phyloP scores from a whole-genome alignment of 2,888 invertebrate species.

The Alentia gelatinosa region DNA sequence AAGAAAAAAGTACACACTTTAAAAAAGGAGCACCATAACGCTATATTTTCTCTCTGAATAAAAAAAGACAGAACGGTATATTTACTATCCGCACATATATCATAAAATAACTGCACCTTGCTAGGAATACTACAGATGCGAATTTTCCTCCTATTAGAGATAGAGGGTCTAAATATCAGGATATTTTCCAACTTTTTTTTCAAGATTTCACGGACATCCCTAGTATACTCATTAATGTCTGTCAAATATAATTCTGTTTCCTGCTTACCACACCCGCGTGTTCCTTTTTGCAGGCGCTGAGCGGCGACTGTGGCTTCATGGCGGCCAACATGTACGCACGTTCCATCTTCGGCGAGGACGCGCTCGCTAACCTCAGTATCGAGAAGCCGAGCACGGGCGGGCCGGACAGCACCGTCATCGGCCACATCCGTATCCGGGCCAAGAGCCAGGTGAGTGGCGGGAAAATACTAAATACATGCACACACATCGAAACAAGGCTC shows the following conservation, averaged over 20 bases:
- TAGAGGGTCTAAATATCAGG: neutral
- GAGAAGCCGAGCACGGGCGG: constrained; percentile 86
- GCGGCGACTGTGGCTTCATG: constrained; percentile 99
- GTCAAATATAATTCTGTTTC: no score
- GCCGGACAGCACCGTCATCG: constrained; percentile 91
- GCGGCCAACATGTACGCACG: constrained; percentile 99
- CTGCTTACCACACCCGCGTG: neutral
- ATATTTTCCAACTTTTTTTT: neutral
- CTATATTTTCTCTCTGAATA: no score
- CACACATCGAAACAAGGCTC: neutral
- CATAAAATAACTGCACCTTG: no score
- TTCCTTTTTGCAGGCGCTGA: constrained; percentile 86
- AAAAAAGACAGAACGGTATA: no score
- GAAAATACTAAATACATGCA: no score
- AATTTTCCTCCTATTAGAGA: no score
- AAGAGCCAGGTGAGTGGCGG: constrained; percentile 95
- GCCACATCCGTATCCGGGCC: constrained; percentile 98
- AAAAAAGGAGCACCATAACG: no score
- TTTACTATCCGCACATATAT: no score
- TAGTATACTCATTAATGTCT: no score
- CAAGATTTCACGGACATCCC: no score
- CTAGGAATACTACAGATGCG: no score
- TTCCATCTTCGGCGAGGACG: constrained; percentile 97
- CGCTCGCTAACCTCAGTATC: constrained; percentile 98
- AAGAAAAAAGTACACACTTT: no score